Percentiles rank a stretch among this genome's conserved stretches.
These are phyloP conservation scores for Echinarachnius parma DNA, from an alignment of 53 echinoderm and acorn worm species.

Conservation along the genomic window DNA sequence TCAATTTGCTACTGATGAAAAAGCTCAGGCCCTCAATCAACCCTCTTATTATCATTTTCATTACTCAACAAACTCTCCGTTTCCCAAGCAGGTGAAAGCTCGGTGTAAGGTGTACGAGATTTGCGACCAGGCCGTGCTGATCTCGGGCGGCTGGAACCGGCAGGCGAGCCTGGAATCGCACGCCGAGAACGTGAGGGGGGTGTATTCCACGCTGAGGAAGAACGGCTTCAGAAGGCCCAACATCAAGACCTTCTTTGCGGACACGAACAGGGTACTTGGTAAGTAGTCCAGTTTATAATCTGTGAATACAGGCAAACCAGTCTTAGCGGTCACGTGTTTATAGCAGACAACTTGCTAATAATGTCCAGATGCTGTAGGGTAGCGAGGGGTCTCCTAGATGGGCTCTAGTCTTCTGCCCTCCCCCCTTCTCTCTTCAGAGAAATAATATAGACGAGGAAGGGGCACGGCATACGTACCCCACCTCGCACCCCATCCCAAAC, in stretches of 20 bases:
- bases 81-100: constrained; percentile 83
- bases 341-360: too few species aligned
- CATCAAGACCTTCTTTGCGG: constrained; percentile 98
- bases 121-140: constrained; percentile 91
- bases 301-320: too few species aligned
- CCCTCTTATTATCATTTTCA: too few species aligned
- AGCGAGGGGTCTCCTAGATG: too few species aligned
- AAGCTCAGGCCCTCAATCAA: too few species aligned
- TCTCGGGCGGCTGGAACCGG: constrained; percentile 95
- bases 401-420: too few species aligned
- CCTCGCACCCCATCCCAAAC: constrained; percentile 82
- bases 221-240: constrained; percentile 88
- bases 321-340: too few species aligned
- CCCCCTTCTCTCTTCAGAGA: too few species aligned
- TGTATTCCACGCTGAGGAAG: constrained; percentile 76
- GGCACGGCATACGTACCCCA: constrained; percentile 74
- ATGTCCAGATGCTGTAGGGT: too few species aligned
- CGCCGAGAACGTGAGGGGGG: constrained; percentile 63
- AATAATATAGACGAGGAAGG: constrained; percentile 73
- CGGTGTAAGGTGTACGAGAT: constrained; percentile 94
- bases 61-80: too few species aligned
- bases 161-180: constrained; percentile 67
- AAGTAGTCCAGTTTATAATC: too few species aligned
- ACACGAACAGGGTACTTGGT: constrained; percentile 84
- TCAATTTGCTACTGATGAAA: too few species aligned